phyloP scores from a whole-genome alignment of 1,140 invertebrate species.

The Aphelinus certus region DNA sequence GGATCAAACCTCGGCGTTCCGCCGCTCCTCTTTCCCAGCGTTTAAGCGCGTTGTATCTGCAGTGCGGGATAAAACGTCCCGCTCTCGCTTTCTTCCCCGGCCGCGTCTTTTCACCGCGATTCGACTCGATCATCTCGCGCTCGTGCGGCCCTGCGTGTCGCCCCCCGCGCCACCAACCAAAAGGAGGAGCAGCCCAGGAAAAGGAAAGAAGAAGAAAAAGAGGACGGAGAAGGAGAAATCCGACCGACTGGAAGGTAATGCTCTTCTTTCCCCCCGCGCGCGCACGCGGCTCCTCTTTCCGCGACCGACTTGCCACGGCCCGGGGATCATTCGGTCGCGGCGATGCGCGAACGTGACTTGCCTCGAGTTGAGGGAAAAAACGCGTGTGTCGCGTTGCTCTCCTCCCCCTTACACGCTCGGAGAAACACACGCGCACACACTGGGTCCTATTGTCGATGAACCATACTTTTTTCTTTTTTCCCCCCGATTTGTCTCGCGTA shows the following conservation, averaged over 20 bases:
- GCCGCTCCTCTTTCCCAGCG: too few species aligned
- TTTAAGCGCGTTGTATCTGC: conserved; percentile 4
- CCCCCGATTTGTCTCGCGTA: too few species aligned
- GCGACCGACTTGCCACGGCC: too few species aligned
- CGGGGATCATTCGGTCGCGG: background rate
- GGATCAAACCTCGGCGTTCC: too few species aligned
- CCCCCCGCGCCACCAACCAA: background rate
- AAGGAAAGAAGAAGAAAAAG: too few species aligned
- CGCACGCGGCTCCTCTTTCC: too few species aligned
- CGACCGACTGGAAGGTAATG: conserved; percentile 7
- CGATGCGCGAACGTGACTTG: background rate
- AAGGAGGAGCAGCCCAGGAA: background rate
- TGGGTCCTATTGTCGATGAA: too few species aligned
- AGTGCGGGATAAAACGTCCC: background rate
- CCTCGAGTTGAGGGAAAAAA: background rate
- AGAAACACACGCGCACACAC: background rate
- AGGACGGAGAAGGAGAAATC: background rate
- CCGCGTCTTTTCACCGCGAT: conserved; percentile 11
- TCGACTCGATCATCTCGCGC: conserved; percentile 31
- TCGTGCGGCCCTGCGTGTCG: background rate
- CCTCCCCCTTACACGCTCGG: background rate
- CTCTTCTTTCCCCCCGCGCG: background rate
- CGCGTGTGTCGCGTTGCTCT: background rate
- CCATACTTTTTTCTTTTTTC: too few species aligned
- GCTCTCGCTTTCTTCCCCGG: background rate